Percentiles rank a stretch among this genome's conserved stretches.
These are phyloP conservation scores for Carapus acus DNA, from an alignment of 2,797 vertebrate genomes.

Conservation along the genomic window DNA sequence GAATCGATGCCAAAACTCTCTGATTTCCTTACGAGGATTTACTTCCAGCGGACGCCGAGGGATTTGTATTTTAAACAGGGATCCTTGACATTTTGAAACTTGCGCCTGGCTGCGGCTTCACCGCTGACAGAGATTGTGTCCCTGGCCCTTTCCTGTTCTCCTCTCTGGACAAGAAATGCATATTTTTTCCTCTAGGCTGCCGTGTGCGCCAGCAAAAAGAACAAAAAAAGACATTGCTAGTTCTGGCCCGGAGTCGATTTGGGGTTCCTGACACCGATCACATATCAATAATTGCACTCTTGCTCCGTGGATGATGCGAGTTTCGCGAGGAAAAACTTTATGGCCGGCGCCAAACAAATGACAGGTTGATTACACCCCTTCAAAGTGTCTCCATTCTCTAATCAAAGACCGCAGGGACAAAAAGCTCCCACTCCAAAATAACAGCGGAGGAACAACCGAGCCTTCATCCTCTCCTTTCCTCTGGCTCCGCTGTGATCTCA, in stretches of 20 bases:
- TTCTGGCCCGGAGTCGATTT: slow-evolving; percentile 20
- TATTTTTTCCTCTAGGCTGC: no score
- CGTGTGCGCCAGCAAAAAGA: slow-evolving; percentile 10
- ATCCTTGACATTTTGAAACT: slow-evolving; percentile 50
- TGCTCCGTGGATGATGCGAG: slow-evolving; percentile 22
- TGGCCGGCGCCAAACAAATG: slow-evolving; percentile 40
- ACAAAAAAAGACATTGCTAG: no score
- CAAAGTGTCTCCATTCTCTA: slow-evolving; percentile 19
- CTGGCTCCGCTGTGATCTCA: background rate
- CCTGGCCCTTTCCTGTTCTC: slow-evolving; percentile 13
- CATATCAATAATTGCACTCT: slow-evolving; percentile 14
- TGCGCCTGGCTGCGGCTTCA: slow-evolving; percentile 24
- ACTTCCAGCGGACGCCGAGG: slow-evolving; percentile 46
- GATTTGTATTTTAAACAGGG: slow-evolving; percentile 42
- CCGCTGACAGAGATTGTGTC: slow-evolving; percentile 32
- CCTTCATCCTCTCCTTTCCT: no score
- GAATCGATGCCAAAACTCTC: slow-evolving; percentile 38
- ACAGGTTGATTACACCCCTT: slow-evolving; percentile 51
- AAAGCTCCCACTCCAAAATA: background rate
- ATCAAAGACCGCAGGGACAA: slow-evolving; percentile 12
- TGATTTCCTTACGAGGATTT: slow-evolving; percentile 42
- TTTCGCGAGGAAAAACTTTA: slow-evolving; percentile 44
- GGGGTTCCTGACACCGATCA: slow-evolving; percentile 27
- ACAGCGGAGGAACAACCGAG: no score
- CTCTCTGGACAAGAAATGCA: slow-evolving; percentile 34